phyloP scores from a whole-genome alignment of 2,888 invertebrate species.

The Sceliomorpha sp. region DNA sequence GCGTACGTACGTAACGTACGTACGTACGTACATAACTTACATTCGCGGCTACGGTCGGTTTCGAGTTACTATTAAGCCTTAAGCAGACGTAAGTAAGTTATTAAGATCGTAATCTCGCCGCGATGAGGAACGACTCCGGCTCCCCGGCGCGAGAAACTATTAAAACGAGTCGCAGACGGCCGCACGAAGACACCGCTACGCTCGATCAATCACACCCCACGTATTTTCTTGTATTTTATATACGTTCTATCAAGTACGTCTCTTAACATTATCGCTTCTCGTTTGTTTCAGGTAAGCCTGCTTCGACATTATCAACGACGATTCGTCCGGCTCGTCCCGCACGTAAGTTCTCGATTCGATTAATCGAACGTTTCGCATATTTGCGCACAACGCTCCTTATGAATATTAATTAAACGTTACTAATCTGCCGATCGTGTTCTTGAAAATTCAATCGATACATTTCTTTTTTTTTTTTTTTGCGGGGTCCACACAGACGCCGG shows the following conservation, averaged over 20 bases:
- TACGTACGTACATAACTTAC: slow-evolving; percentile 22
- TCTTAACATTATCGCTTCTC: slow-evolving; percentile 42
- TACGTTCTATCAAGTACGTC: slow-evolving; percentile 33
- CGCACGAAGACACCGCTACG: slow-evolving; percentile 6
- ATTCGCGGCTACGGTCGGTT: slow-evolving; percentile 45
- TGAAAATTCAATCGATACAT: too few relatives aligned
- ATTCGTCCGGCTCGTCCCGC: slow-evolving; percentile 1
- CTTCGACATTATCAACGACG: slow-evolving; percentile 5
- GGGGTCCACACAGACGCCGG: too few relatives aligned
- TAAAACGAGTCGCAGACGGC: slow-evolving; percentile 46
- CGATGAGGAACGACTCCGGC: slow-evolving; percentile 60
- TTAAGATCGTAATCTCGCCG: slow-evolving; percentile 69
- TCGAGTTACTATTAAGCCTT: slow-evolving; percentile 59
- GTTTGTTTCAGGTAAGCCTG: slow-evolving; percentile 72
- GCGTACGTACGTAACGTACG: too few relatives aligned
- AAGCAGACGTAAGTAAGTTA: slow-evolving; percentile 66
- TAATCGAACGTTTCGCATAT: too few relatives aligned
- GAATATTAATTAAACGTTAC: background rate
- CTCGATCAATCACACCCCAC: slow-evolving; percentile 45
- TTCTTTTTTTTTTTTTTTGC: too few relatives aligned
- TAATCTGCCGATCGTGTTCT: too few relatives aligned
- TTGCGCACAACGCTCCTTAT: too few relatives aligned
- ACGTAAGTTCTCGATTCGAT: slow-evolving; percentile 10
- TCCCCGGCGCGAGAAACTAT: slow-evolving; percentile 47
- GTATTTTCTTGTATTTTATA: slow-evolving; percentile 20